Evolutionary conservation across 2,113 vertebrate species (phyloP).

Genomic region (Melanocharis versteri): DNA sequence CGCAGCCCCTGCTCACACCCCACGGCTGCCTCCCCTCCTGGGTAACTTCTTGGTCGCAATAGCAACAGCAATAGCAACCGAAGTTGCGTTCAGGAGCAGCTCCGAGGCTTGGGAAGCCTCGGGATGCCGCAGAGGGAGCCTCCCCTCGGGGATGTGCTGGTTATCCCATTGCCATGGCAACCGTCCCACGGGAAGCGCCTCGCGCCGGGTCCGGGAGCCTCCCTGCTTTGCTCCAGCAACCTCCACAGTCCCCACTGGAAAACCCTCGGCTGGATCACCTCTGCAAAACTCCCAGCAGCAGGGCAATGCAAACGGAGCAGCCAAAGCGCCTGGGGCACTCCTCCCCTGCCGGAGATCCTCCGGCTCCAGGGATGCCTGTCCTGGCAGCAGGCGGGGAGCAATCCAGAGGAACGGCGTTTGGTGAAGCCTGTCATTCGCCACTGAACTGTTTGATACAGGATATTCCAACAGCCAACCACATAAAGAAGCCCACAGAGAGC

Average conservation of each 20-base stretch:
- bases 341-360: neutral
- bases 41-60: neutral
- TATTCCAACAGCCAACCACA: neutral
- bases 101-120: neutral
- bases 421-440: too few species aligned
- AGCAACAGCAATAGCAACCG: neutral
- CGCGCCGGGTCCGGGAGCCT: neutral
- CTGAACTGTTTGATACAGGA: neutral
- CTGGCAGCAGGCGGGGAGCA: neutral
- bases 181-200: neutral
- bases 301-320: fast-evolving
- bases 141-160: neutral
- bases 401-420: neutral
- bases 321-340: neutral
- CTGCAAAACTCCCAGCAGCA: neutral
- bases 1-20: fast-evolving
- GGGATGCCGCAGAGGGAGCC: neutral
- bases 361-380: neutral
- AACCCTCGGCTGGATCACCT: neutral
- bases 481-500: neutral
- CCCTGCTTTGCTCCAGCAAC: neutral
- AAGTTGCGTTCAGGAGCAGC: neutral
- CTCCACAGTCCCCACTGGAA: too few species aligned
- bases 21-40: neutral
- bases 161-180: neutral